Conservation (phyloP, 2,113 vertebrate species). For the Elephantulus edwardii region DNA sequence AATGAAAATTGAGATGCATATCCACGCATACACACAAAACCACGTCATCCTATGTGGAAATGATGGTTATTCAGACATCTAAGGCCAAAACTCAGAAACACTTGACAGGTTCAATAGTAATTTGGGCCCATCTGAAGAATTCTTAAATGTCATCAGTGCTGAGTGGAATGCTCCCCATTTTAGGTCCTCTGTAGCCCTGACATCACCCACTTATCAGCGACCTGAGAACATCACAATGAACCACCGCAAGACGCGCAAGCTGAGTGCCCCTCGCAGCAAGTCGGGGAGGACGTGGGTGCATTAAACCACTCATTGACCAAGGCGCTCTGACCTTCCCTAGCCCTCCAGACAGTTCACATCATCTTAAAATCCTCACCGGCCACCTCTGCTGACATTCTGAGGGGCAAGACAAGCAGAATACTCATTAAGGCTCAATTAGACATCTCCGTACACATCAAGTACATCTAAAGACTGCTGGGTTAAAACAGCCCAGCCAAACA, state of each 20-base stretch:
- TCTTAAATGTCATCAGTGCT: slow-evolving; percentile 61
- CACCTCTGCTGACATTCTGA: slow-evolving; percentile 51
- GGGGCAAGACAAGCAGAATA: slow-evolving; percentile 58
- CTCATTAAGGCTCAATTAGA: slow-evolving; percentile 73
- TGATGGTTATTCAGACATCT: background rate
- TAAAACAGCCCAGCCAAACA: background rate
- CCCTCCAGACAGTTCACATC: slow-evolving; percentile 58
- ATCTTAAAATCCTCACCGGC: slow-evolving; percentile 66
- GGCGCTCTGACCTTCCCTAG: slow-evolving; percentile 43
- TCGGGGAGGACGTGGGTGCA: slow-evolving; percentile 28
- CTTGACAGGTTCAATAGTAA: background rate
- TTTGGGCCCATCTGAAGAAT: slow-evolving; percentile 63
- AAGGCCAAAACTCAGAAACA: slow-evolving; percentile 53
- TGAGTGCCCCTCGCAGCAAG: slow-evolving; percentile 46
- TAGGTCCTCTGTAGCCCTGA: slow-evolving; percentile 45
- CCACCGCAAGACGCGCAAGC: slow-evolving; percentile 15
- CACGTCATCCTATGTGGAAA: background rate
- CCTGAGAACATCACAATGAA: slow-evolving; percentile 58
- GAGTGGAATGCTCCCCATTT: slow-evolving; percentile 50
- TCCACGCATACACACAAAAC: background rate
- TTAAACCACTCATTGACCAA: slow-evolving; percentile 59
- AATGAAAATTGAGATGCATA: background rate
- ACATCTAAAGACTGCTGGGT: background rate
- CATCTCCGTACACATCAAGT: background rate
- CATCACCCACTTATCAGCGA: slow-evolving; percentile 70